Conservation (phyloP, 2,113 vertebrate species). For the Zosterops lateralis region DNA sequence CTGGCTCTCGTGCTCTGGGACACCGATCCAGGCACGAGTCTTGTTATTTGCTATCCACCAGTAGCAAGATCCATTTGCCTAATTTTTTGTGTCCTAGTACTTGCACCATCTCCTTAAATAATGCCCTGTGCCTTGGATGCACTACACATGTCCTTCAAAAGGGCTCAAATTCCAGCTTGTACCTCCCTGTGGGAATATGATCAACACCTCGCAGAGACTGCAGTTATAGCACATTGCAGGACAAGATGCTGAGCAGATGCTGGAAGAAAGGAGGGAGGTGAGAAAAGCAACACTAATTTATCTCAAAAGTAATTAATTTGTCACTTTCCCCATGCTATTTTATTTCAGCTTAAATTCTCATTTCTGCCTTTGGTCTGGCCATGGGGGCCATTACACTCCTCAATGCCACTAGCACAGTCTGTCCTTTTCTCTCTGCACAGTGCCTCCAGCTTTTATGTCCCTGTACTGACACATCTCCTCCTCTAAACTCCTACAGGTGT, state of each 20-base stretch:
- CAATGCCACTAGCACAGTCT: accelerated
- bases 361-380: not conserved
- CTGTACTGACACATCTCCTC: not conserved
- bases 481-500: not conserved
- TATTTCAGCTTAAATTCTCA: not conserved
- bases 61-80: not conserved
- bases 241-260: not conserved
- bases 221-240: not conserved
- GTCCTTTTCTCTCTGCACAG: not conserved
- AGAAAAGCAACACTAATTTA: not conserved
- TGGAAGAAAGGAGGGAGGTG: not conserved
- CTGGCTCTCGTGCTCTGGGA: not conserved
- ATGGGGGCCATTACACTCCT: not conserved
- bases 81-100: not conserved
- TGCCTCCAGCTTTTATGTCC: not conserved
- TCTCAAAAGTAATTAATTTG: not conserved
- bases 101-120: not conserved
- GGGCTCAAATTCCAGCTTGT: not conserved
- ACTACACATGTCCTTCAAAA: accelerated
- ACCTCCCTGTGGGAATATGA: accelerated
- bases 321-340: not conserved
- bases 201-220: not conserved
- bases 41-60: not conserved
- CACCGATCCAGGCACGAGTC: not conserved
- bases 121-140: not conserved